phyloP scores from a whole-genome alignment of 2,113 vertebrate species.

The Micromys minutus region DNA sequence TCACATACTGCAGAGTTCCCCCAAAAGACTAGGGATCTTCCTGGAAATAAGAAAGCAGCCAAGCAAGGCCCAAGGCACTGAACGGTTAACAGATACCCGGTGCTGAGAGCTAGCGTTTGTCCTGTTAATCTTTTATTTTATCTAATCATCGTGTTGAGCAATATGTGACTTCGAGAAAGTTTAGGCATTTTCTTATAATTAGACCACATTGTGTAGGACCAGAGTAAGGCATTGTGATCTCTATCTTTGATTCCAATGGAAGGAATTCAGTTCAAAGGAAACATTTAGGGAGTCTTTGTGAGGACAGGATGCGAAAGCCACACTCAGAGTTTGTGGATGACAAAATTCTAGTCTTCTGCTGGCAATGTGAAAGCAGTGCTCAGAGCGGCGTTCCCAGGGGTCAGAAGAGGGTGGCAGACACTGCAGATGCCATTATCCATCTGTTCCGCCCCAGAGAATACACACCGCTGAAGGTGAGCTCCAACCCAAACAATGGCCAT shows the following conservation, averaged over 20 bases:
- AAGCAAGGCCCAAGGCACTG: not conserved
- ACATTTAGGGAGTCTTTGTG: not conserved
- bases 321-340: not conserved
- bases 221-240: not conserved
- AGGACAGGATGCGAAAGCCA: not conserved
- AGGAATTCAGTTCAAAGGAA: not conserved
- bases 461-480: not conserved
- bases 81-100: not conserved
- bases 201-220: conserved; percentile 11
- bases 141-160: not conserved
- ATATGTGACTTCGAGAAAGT: not conserved
- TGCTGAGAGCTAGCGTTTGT: not conserved
- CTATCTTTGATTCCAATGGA: not conserved
- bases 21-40: not conserved
- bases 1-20: accelerated
- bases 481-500: not conserved
- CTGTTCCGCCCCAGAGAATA: not conserved
- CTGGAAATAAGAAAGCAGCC: not conserved
- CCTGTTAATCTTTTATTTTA: not conserved
- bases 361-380: not conserved
- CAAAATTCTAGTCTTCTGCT: not conserved
- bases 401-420: not conserved
- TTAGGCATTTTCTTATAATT: conserved; percentile 10
- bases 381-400: not conserved
- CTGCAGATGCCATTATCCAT: too few species aligned